A percentile compares a stretch with the other conserved stretches of the same genome.
phyloP scores from a whole-genome alignment of 1,140 invertebrate species.

The Condylostylus longicornis region DNA sequence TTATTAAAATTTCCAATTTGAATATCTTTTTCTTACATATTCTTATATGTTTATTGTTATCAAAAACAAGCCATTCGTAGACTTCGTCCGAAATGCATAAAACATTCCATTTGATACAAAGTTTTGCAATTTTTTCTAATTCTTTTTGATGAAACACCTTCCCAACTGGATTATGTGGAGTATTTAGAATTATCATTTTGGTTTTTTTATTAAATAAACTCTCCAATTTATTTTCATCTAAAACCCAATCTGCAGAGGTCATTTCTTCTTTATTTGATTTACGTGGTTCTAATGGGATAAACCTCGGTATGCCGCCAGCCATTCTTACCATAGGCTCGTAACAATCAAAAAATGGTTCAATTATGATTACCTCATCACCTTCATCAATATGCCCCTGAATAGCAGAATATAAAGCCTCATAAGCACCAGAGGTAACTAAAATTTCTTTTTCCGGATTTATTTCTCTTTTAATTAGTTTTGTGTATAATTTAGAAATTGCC shows the following conservation, averaged over 20 bases:
- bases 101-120: constrained; percentile 87
- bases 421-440: constrained; percentile 80
- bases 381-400: constrained; percentile 71
- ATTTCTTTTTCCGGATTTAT: constrained; percentile 75
- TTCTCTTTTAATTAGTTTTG: constrained; percentile 51
- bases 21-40: constrained; percentile 47
- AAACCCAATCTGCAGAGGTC: constrained; percentile 72
- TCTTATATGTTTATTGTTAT: constrained; percentile 71
- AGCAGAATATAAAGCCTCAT: constrained; percentile 74
- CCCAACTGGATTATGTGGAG: constrained; percentile 89
- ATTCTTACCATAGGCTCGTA: constrained; percentile 87
- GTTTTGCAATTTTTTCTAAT: constrained; percentile 60
- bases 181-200: constrained; percentile 91
- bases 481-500: constrained; percentile 71
- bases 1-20: too few relatives aligned
- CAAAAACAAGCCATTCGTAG: constrained; percentile 93
- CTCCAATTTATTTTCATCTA: constrained; percentile 71
- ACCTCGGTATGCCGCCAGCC: constrained; percentile 74
- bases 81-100: constrained; percentile 93
- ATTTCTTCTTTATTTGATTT: constrained; percentile 31
- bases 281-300: constrained; percentile 76
- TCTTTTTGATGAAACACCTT: constrained; percentile 70
- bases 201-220: constrained; percentile 79
- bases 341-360: constrained; percentile 97
- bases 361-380: constrained; percentile 89